A percentile compares a stretch with the other conserved stretches of the same genome.
These are phyloP conservation scores for Sturnira hondurensis DNA, from an alignment of 2,113 vertebrate genomes.

Conservation along the genomic window DNA sequence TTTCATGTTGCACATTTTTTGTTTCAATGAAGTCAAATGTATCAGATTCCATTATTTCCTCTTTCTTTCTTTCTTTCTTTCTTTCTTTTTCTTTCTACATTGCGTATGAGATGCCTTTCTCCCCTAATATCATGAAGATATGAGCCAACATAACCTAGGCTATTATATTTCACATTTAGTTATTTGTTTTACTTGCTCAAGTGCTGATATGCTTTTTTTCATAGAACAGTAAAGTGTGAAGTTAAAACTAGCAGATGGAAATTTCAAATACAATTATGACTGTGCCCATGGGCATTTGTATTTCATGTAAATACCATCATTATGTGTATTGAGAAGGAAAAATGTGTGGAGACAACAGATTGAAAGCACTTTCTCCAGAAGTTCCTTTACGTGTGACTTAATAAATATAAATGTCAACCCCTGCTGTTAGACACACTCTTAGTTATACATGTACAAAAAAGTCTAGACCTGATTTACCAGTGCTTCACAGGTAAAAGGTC, in stretches of 20 bases:
- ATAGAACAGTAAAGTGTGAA: neutral
- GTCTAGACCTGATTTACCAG: neutral
- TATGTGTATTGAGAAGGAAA: neutral
- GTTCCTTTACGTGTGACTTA: neutral
- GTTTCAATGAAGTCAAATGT: neutral
- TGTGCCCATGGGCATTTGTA: neutral
- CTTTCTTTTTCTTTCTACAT: neutral
- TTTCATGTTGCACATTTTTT: neutral
- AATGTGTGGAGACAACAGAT: neutral
- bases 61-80: no score
- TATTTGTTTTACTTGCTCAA: neutral
- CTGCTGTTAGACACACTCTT: neutral
- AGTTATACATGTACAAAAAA: neutral
- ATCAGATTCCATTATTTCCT: neutral
- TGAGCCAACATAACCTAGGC: neutral
- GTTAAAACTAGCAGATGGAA: neutral
- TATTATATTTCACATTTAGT: neutral
- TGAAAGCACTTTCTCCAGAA: constrained; percentile 22
- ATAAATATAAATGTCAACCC: neutral
- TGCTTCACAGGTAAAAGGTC: neutral
- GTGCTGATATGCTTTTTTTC: neutral
- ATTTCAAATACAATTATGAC: neutral
- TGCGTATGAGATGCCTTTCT: neutral
- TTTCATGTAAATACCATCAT: neutral
- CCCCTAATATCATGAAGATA: neutral